These are phyloP conservation scores for Burhinus oedicnemus DNA, from an alignment of 2,113 vertebrate species.

Conservation along the genomic window DNA sequence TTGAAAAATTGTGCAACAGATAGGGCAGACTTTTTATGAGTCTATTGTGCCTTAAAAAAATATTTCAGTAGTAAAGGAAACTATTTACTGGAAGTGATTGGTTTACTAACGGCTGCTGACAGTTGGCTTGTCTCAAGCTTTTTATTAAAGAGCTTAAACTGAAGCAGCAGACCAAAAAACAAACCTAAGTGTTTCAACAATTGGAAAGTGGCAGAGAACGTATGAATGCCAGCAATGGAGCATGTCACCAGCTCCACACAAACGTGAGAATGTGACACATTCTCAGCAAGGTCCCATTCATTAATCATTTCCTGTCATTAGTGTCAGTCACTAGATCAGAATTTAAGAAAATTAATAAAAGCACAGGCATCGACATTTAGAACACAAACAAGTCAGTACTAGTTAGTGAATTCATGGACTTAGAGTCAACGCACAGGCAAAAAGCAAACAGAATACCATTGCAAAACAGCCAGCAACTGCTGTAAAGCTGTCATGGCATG, in stretches of 20 bases:
- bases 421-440: not conserved
- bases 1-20: not conserved
- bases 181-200: not conserved
- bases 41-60: not conserved
- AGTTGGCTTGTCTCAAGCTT: not conserved
- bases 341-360: constrained; percentile 15
- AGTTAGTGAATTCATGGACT: not conserved
- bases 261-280: not conserved
- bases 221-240: not conserved
- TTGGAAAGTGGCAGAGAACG: not conserved
- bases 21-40: not conserved
- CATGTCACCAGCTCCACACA: not conserved
- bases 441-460: not conserved
- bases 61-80: not conserved
- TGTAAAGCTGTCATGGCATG: not conserved
- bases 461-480: not conserved
- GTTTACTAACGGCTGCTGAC: not conserved
- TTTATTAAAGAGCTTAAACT: not conserved
- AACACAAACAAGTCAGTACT: not conserved
- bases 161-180: not conserved
- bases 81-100: not conserved
- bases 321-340: not conserved
- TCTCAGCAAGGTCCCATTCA: not conserved
- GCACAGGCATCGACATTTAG: not conserved
- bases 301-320: constrained; percentile 50